These are phyloP conservation scores for Kryphioiulus occultus DNA, from an alignment of 2,888 invertebrate species.

Conservation along the genomic window DNA sequence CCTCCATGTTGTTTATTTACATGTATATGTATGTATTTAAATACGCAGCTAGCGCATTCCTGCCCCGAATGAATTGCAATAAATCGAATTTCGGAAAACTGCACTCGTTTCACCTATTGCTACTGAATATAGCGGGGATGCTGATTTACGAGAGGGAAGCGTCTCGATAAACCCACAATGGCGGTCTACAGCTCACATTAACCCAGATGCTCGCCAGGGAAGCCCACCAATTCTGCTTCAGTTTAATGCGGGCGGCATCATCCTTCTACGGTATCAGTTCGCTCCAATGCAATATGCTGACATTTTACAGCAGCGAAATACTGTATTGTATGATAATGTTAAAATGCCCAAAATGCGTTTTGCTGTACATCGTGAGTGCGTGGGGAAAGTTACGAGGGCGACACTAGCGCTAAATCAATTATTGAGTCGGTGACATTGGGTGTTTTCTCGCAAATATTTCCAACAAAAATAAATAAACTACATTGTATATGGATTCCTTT, in stretches of 20 bases:
- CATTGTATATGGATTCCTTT: background rate
- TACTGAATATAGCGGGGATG: no score
- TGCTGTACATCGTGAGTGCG: background rate
- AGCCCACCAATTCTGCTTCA: background rate
- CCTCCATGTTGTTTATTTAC: slow-evolving; percentile 37
- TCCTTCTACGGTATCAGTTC: background rate
- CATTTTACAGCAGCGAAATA: background rate
- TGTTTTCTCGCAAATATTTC: no score
- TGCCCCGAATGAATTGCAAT: background rate
- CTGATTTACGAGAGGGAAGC: background rate
- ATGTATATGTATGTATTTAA: no score
- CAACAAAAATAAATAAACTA: no score
- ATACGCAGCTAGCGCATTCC: background rate
- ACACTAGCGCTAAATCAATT: background rate
- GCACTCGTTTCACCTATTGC: background rate
- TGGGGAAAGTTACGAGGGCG: background rate
- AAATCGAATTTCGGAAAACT: slow-evolving; percentile 13
- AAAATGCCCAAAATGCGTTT: background rate
- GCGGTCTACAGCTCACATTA: slow-evolving; percentile 21
- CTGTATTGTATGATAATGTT: background rate
- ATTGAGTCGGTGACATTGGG: background rate
- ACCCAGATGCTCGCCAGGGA: background rate
- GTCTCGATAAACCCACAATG: background rate
- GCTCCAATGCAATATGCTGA: background rate
- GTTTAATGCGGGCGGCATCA: background rate